Conservation (phyloP, 1,140 invertebrate species). For the Lepidotrigona ventralis region DNA sequence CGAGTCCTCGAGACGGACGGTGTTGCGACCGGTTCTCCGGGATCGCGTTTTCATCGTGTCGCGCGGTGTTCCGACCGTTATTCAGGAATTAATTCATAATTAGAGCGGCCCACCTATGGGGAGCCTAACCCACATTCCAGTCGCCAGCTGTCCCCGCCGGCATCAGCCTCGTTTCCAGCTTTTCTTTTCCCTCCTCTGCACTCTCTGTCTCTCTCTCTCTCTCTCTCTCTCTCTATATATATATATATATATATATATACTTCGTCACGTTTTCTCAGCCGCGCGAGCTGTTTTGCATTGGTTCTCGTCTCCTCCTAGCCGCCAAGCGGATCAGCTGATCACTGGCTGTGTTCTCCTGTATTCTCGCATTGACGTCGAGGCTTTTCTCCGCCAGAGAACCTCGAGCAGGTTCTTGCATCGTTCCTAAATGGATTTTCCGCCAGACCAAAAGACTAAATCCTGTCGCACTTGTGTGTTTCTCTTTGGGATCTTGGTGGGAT, state of each 20-base stretch:
- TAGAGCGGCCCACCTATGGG: conserved; percentile 75
- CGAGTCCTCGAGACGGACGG: conserved; percentile 10
- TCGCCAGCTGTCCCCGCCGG: conserved; percentile 72
- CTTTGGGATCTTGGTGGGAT: not conserved
- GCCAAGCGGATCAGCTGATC: conserved; percentile 57
- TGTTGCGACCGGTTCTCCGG: conserved; percentile 63
- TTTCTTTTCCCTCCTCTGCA: conserved; percentile 52
- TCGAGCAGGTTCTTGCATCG: conserved; percentile 28
- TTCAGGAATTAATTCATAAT: conserved; percentile 79
- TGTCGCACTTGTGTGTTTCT: not conserved
- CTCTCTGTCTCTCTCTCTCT: not conserved
- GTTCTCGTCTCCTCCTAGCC: conserved; percentile 38
- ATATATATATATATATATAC: no score
- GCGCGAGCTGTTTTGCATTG: conserved; percentile 52
- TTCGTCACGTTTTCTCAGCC: conserved; percentile 42
- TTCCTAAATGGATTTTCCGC: conserved; percentile 25
- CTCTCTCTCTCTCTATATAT: not conserved
- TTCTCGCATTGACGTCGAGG: not conserved
- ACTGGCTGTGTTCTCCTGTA: conserved; percentile 1
- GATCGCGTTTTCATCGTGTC: conserved; percentile 73
- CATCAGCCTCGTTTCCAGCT: conserved; percentile 66
- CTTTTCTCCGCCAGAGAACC: not conserved
- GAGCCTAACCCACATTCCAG: conserved; percentile 78
- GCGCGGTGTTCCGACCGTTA: conserved; percentile 74
- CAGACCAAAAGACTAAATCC: no score